phyloP scores from a whole-genome alignment of 1,140 invertebrate species.

The Drosophila tropicalis region DNA sequence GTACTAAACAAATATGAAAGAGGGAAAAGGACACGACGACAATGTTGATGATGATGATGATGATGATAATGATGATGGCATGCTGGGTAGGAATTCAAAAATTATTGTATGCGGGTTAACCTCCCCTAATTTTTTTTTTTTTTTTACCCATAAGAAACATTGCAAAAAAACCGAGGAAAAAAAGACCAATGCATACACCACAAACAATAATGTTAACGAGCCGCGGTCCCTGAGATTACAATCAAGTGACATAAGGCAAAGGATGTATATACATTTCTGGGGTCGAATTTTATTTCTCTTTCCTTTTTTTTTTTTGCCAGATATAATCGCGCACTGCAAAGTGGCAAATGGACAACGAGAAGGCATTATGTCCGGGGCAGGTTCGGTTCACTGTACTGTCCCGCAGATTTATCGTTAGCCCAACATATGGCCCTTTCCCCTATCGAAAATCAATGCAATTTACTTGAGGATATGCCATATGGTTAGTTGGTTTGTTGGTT shows the following conservation, averaged over 20 bases:
- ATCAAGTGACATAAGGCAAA: slow-evolving; percentile 76
- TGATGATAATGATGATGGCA: too few relatives aligned
- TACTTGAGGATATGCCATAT: slow-evolving; percentile 61
- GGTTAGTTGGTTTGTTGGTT: slow-evolving; percentile 41
- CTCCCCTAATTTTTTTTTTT: slow-evolving; percentile 46
- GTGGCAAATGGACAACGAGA: slow-evolving; percentile 47
- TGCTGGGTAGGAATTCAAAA: slow-evolving; percentile 44
- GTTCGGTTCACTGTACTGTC: slow-evolving; percentile 14
- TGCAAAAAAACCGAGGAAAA: slow-evolving; percentile 50
- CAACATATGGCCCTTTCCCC: slow-evolving; percentile 47
- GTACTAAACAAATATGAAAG: slow-evolving; percentile 28
- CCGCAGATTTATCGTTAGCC: slow-evolving; percentile 55
- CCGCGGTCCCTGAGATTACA: slow-evolving; percentile 67
- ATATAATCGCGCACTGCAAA: slow-evolving; percentile 43
- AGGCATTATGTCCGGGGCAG: not conserved
- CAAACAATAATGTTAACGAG: slow-evolving; percentile 74
- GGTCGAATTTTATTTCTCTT: slow-evolving; percentile 3
- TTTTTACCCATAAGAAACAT: slow-evolving; percentile 17
- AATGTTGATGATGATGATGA: too few relatives aligned
- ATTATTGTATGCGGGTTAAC: slow-evolving; percentile 65
- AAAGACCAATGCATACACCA: slow-evolving; percentile 65
- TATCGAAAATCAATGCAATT: slow-evolving; percentile 62
- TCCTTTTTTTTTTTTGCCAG: slow-evolving; percentile 17
- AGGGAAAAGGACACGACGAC: slow-evolving; percentile 26
- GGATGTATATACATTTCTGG: not conserved